phyloP scores from a whole-genome alignment of 92 coral and sea anemone genomes.

The Blastomussa wellsi region DNA sequence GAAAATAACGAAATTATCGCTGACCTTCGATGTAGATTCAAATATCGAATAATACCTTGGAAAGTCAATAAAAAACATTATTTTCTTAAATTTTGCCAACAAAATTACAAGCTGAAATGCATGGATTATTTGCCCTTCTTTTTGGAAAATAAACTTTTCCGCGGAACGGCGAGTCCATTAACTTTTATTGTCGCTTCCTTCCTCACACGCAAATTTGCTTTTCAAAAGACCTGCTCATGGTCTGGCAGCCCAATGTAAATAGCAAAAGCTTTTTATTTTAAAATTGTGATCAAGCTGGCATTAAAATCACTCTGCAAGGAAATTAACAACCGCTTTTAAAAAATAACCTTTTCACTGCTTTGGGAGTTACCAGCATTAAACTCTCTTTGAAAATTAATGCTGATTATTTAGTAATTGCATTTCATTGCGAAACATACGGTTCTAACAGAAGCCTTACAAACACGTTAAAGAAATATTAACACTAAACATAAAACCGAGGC shows the following conservation, averaged over 20 bases:
- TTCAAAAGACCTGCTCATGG: slow-evolving; percentile 7
- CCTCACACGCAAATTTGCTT: slow-evolving; percentile 20
- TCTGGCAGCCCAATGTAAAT: slow-evolving; percentile 1
- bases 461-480: slow-evolving; percentile 2
- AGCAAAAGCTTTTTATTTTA: neutral
- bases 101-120: neutral
- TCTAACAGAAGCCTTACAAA: neutral
- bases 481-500: neutral
- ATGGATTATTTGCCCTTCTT: neutral
- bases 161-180: slow-evolving; percentile 21
- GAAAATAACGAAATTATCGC: slow-evolving; percentile 14
- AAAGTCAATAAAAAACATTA: neutral
- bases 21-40: neutral
- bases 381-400: slow-evolving; percentile 5
- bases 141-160: neutral
- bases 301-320: neutral
- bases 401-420: slow-evolving; percentile 7
- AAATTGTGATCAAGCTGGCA: neutral
- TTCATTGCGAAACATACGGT: slow-evolving; percentile 6
- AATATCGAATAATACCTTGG: neutral
- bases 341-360: neutral
- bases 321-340: neutral
- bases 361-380: neutral
- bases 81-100: neutral
- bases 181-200: slow-evolving; percentile 41